These are phyloP conservation scores for Molorchus minor DNA, from an alignment of 2,888 invertebrate genomes.

Conservation along the genomic window DNA sequence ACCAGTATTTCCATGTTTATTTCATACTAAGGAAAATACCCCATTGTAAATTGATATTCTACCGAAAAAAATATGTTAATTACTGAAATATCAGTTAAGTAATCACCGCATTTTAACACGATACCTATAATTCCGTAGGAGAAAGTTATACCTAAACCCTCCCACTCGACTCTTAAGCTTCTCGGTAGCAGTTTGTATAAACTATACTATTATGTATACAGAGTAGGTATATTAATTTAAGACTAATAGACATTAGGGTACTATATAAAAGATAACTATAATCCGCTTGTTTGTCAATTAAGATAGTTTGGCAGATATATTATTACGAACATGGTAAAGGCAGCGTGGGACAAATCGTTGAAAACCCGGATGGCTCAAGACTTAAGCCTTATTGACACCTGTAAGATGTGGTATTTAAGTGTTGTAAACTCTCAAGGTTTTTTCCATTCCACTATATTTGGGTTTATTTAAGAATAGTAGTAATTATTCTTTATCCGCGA, in stretches of 20 bases:
- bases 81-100: slow-evolving; percentile 12
- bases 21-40: no score
- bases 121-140: background rate
- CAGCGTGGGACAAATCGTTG: slow-evolving; percentile 20
- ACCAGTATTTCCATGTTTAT: no score
- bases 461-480: slow-evolving; percentile 16
- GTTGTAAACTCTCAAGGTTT: slow-evolving; percentile 8
- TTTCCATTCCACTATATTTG: slow-evolving; percentile 10
- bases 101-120: slow-evolving; percentile 7
- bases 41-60: no score
- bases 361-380: slow-evolving; percentile 17
- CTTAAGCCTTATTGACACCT: slow-evolving; percentile 19
- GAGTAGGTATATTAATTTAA: slow-evolving; percentile 16
- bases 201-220: no score
- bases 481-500: no score
- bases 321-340: slow-evolving; percentile 23
- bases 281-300: slow-evolving; percentile 24
- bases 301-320: slow-evolving; percentile 25
- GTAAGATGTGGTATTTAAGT: background rate
- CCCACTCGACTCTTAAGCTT: slow-evolving; percentile 7
- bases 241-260: slow-evolving; percentile 14
- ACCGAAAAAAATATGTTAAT: slow-evolving; percentile 1
- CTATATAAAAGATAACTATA: slow-evolving; percentile 22
- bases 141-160: slow-evolving; percentile 3
- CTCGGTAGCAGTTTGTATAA: slow-evolving; percentile 14